Percentiles rank a stretch among this genome's conserved stretches.
phyloP scores from a whole-genome alignment of 2,797 vertebrate species.

The Sebastes ruberrimus region DNA sequence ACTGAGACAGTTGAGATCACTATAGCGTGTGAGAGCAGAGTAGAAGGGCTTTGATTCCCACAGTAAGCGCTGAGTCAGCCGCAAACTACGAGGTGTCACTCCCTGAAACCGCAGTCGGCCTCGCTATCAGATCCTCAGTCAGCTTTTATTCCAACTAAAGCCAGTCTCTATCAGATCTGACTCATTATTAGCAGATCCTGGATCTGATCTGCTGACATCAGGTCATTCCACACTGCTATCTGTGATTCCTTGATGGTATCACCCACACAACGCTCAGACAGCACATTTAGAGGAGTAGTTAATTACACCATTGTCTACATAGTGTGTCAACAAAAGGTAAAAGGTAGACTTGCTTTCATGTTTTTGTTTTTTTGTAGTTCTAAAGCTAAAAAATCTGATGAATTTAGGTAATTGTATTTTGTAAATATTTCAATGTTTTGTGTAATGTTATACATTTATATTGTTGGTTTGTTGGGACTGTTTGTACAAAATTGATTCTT shows the following conservation, averaged over 20 bases:
- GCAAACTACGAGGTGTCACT: constrained; percentile 51
- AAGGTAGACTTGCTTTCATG: not conserved
- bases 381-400: constrained; percentile 13
- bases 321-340: constrained; percentile 9
- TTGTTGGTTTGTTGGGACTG: constrained; percentile 57
- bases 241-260: constrained; percentile 67
- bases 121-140: constrained; percentile 71
- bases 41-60: constrained; percentile 79
- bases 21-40: constrained; percentile 70
- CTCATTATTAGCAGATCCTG: constrained; percentile 75
- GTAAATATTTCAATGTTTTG: constrained; percentile 66
- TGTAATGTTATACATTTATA: constrained; percentile 60
- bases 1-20: constrained; percentile 69
- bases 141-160: constrained; percentile 69
- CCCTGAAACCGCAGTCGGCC: constrained; percentile 58
- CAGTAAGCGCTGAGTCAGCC: constrained; percentile 82
- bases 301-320: constrained; percentile 57
- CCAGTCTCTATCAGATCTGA: constrained; percentile 73
- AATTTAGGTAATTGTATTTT: constrained; percentile 39
- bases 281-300: constrained; percentile 62
- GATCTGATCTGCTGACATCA: constrained; percentile 79
- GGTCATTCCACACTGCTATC: constrained; percentile 68
- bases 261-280: constrained; percentile 47
- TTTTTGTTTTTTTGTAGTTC: not conserved
- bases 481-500: constrained; percentile 49